A percentile compares a stretch with the other conserved stretches of the same genome.
These are phyloP conservation scores for Papilio demoleus DNA, from an alignment of 2,888 invertebrate genomes.

Conservation along the genomic window DNA sequence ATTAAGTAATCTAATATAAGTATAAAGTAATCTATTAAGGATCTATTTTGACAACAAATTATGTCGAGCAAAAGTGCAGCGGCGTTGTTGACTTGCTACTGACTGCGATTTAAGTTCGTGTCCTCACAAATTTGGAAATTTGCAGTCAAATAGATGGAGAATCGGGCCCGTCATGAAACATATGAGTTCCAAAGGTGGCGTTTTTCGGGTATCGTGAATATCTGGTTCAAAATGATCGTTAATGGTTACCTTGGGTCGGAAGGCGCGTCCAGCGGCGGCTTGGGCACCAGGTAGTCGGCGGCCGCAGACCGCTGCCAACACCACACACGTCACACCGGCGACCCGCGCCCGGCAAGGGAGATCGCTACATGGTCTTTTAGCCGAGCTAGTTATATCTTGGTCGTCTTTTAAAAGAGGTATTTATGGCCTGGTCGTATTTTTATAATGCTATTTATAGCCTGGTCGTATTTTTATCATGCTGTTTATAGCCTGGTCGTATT, in stretches of 20 bases:
- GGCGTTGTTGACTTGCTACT: too few relatives aligned
- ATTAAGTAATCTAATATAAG: too few relatives aligned
- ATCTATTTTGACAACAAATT: too few relatives aligned
- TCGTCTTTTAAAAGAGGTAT: neutral
- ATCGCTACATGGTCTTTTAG: constrained; percentile 45
- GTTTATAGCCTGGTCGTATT: neutral
- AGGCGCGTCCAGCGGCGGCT: constrained; percentile 71
- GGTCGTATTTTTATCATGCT: neutral
- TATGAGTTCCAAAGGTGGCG: too few relatives aligned
- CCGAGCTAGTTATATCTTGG: neutral
- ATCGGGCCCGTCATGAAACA: too few relatives aligned
- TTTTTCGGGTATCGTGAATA: too few relatives aligned
- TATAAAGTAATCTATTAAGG: too few relatives aligned
- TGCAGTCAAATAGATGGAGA: too few relatives aligned
- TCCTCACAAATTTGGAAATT: too few relatives aligned
- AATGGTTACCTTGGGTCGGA: constrained; percentile 72
- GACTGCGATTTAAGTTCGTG: too few relatives aligned
- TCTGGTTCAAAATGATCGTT: constrained; percentile 49
- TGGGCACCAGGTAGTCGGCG: constrained; percentile 81
- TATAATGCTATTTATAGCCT: neutral
- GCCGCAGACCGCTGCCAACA: constrained; percentile 78
- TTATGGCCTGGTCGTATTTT: neutral
- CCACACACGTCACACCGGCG: constrained; percentile 66
- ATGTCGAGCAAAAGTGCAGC: too few relatives aligned
- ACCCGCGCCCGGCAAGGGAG: constrained; percentile 54